Base-by-base conservation (phyloP, 2,888 invertebrate species). In the Ormyrus labotus region DNA sequence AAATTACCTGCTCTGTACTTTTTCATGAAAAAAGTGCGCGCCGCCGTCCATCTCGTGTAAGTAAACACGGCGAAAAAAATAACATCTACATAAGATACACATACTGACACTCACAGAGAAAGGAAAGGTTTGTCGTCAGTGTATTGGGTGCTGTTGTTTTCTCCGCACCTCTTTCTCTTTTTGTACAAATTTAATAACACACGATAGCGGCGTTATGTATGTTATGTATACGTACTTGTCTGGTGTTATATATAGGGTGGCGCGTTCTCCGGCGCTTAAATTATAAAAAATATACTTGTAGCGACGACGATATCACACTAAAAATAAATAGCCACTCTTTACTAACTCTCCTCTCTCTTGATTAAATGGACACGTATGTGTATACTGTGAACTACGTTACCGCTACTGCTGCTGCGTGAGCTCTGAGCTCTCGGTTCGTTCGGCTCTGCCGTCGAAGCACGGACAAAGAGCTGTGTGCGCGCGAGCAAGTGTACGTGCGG, bases 241-340 rank as follows among this genome's bases (percentile, higher is more conserved):
- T 13, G 13, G 3, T 34, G 34, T 10, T 60, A 50, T 11, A 70
- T 11, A 19, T 6, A 13, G 47, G n/a, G 11, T 10, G 58, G 47
- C 48, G 13, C 47, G 19, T 47, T 19, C 34, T 34, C 10, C n/a
- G 53, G 10, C 2, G 48, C 34, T 53, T 47, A 34, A 34, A 45
- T 45, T 45, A 45, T 45, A 9, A 47, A 45, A 8, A 53, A 19
- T 19, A 10, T 19, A 34, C 34, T 34, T 34, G 0, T 5, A 7
- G 11, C 19, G 6, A 8, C 19, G 6, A 5, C 11, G 50, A 5
- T 19, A 53, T 19, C 7, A 11, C 8, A 63, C 71, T 51, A 72
- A 72, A 72, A 72, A 61, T 61, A 72, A 53, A 51, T 9, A 10
- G 47, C 57, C 58, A 48, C 69, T 58, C 58, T 45, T 55, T 34